Conservation (phyloP, 2,797 vertebrate genomes). For the Erithacus rubecula region DNA sequence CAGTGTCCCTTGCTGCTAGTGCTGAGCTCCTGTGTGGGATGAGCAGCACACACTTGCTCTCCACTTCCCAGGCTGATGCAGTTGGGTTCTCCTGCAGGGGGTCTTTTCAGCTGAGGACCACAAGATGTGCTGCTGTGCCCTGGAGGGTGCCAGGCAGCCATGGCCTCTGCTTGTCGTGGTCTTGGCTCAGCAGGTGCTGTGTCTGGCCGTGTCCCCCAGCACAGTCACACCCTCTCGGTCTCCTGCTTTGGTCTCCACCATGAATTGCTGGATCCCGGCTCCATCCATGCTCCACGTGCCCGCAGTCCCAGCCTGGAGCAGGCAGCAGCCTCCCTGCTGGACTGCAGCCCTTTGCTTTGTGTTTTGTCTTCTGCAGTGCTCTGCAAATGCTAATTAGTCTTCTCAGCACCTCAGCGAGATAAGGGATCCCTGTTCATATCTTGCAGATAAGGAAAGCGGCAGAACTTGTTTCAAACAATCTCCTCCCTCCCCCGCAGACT, state of each 20-base stretch:
- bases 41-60: background rate
- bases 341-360: background rate
- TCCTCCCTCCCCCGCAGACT: background rate
- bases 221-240: fast-evolving
- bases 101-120: background rate
- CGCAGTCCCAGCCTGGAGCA: background rate
- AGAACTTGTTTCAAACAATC: slow-evolving; percentile 54
- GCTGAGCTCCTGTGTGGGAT: fast-evolving
- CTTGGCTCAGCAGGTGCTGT: background rate
- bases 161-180: fast-evolving
- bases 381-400: slow-evolving; percentile 58
- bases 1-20: background rate
- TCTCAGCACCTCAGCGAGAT: slow-evolving; percentile 31
- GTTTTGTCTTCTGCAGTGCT: background rate
- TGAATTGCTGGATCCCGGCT: background rate
- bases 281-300: fast-evolving
- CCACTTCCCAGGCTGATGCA: background rate
- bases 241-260: background rate
- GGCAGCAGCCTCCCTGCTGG: background rate
- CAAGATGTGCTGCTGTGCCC: background rate
- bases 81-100: background rate
- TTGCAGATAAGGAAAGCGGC: slow-evolving; percentile 37
- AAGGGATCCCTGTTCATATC: slow-evolving; percentile 36
- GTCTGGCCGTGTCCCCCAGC: background rate
- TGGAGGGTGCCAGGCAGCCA: background rate